Conservation (phyloP, 2,888 invertebrate genomes). For the Xestoiulus laeticollis region DNA sequence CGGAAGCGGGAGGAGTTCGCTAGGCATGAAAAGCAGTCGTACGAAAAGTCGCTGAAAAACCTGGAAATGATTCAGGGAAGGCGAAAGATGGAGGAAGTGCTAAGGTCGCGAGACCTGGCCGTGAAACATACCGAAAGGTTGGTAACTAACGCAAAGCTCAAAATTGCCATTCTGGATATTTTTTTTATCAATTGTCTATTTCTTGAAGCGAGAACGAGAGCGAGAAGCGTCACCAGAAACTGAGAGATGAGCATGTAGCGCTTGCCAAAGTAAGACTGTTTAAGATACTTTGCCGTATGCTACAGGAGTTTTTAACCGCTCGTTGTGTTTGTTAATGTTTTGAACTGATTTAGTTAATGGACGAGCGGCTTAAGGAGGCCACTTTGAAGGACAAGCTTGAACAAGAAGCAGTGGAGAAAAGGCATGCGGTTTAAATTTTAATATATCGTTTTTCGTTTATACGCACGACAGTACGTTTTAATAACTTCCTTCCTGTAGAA, state of each 20-base stretch:
- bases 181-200: not conserved
- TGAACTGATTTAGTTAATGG: not conserved
- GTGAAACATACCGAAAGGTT: slow-evolving; percentile 30
- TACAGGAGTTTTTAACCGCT: too few species aligned
- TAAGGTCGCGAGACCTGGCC: not conserved
- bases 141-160: not conserved
- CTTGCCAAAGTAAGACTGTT: slow-evolving; percentile 32
- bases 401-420: slow-evolving; percentile 38
- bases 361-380: slow-evolving; percentile 44
- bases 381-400: slow-evolving; percentile 43
- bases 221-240: slow-evolving; percentile 25
- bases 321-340: too few species aligned
- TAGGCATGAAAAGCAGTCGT: not conserved
- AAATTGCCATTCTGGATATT: not conserved
- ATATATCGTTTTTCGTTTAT: too few species aligned
- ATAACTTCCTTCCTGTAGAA: not conserved
- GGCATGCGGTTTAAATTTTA: not conserved
- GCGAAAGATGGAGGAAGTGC: not conserved
- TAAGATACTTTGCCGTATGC: too few species aligned
- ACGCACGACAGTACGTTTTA: not conserved
- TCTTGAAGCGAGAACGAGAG: slow-evolving; percentile 24
- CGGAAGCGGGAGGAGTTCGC: slow-evolving; percentile 29
- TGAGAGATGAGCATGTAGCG: not conserved
- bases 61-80: slow-evolving; percentile 16
- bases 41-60: slow-evolving; percentile 4